phyloP scores from a whole-genome alignment of 2,888 invertebrate genomes.

The Hirtodrosophila alboralis region DNA sequence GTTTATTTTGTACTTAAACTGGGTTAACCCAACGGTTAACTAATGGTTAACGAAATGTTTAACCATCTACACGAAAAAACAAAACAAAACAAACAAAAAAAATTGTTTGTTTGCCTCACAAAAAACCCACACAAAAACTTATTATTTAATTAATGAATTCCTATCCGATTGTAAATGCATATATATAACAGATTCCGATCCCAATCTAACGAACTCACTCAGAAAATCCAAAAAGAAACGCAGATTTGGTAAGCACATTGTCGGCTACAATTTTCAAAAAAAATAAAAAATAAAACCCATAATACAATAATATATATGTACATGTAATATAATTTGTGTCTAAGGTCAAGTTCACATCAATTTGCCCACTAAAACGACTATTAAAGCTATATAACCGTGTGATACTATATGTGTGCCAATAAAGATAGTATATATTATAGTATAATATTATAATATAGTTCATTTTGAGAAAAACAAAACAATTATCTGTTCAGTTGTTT shows the following conservation, averaged over 20 bases:
- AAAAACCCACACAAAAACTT: conserved; percentile 18
- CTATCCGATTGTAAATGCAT: conserved; percentile 46
- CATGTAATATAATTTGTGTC: conserved; percentile 10
- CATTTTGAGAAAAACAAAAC: no score
- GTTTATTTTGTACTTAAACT: conserved; percentile 52
- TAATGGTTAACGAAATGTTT: conserved; percentile 10
- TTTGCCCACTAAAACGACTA: not conserved
- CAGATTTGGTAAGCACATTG: conserved; percentile 84
- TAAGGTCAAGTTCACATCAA: conserved; percentile 39
- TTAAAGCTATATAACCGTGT: not conserved
- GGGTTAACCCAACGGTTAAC: conserved; percentile 17
- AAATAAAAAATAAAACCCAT: no score
- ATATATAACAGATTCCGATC: conserved; percentile 80
- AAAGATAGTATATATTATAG: no score
- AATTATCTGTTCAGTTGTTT: no score
- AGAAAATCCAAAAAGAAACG: conserved; percentile 84
- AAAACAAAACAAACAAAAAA: conserved; percentile 12
- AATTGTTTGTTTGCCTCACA: conserved; percentile 43
- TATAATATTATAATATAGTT: no score
- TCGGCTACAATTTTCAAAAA: conserved; percentile 38
- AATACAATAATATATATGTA: conserved; percentile 10
- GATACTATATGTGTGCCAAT: no score
- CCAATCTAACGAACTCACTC: conserved; percentile 84
- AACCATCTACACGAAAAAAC: conserved; percentile 10
- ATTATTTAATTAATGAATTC: conserved; percentile 34